phyloP scores from a whole-genome alignment of 2,888 invertebrate species.

The Cryptophagus acutangulus region DNA sequence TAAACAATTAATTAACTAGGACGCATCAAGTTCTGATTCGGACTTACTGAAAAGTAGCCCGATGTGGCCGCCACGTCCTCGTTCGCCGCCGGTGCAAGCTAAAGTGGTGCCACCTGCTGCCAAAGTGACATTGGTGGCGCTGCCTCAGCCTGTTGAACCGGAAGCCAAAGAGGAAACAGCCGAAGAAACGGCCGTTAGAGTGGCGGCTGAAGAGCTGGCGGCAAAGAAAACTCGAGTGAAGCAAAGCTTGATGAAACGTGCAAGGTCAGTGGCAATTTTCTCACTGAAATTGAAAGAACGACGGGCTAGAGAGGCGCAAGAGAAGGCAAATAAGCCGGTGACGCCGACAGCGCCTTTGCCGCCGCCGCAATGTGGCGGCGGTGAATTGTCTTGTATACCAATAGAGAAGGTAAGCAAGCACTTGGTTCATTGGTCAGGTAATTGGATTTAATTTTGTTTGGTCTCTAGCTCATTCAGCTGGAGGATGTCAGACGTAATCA shows the following conservation, averaged over 20 bases:
- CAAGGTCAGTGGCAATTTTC: slow-evolving; percentile 80
- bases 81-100: slow-evolving; percentile 34
- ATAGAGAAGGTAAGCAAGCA: slow-evolving; percentile 61
- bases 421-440: background rate
- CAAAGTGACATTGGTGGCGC: slow-evolving; percentile 53
- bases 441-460: slow-evolving; percentile 15
- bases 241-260: slow-evolving; percentile 76
- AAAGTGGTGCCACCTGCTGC: slow-evolving; percentile 36
- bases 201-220: slow-evolving; percentile 57
- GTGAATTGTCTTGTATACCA: slow-evolving; percentile 78
- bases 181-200: slow-evolving; percentile 35
- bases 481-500: slow-evolving; percentile 54
- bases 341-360: slow-evolving; percentile 44
- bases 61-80: slow-evolving; percentile 45
- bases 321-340: slow-evolving; percentile 53
- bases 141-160: slow-evolving; percentile 55
- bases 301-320: slow-evolving; percentile 73
- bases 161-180: slow-evolving; percentile 51
- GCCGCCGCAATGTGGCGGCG: slow-evolving; percentile 69
- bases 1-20: too few relatives aligned
- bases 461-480: slow-evolving; percentile 60
- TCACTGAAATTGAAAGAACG: slow-evolving; percentile 73
- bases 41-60: slow-evolving; percentile 51
- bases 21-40: slow-evolving; percentile 56
- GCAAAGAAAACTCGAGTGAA: slow-evolving; percentile 63